Base-by-base conservation (phyloP, 2,888 invertebrate genomes). In the Iphiclides podalirius region DNA sequence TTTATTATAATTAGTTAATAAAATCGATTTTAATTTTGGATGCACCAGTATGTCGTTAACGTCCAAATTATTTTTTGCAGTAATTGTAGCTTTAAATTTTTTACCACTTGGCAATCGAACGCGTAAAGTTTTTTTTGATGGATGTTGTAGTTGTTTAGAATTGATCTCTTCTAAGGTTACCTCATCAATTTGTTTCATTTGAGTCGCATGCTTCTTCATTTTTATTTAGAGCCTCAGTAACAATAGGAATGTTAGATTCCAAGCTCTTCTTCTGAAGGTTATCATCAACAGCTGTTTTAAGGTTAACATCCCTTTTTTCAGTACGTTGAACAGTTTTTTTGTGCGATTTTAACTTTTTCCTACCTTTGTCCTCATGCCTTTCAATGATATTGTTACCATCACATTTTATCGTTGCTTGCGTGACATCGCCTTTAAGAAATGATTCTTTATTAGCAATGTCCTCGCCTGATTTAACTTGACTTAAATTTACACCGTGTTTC, bases 51-150 rank as follows among this genome's bases (percentile, higher is more conserved):
- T 55, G 3, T 68, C 61, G 23, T 79, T 72, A 35, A 76, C 60
- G 47, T 75, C 65, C 2, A 75, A 57, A 38, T 71, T 53, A 38
- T 66, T 52, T 45, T 71, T 67, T 13, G 84, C 81, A 42, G 63
- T 66, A 7, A 85, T 68, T 0, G 81, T 80, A 6, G 77, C 84
- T 67, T 71, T 82, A 45, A 76, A 80, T 31, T 59, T 51, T 59
- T 69, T 79, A 1, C 81, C 80, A 59, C 76, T 76, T 3, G 79
- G 70, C 42, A 85, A 59, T 46, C 61, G 72, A 7, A 87, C 70
- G 31, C 77, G 65, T 14, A 85, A 66, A 36, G 48, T 59, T 55
- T 70, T 74, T 52, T 70, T 75, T 6, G 54, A 36, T 9, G 75
- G 68, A 46, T 74, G 3, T 53, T 54, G 14, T 6, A n/a, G 37